Evolutionary conservation across 2,113 vertebrate species (phyloP).

Genomic region (Dasyprocta punctata): DNA sequence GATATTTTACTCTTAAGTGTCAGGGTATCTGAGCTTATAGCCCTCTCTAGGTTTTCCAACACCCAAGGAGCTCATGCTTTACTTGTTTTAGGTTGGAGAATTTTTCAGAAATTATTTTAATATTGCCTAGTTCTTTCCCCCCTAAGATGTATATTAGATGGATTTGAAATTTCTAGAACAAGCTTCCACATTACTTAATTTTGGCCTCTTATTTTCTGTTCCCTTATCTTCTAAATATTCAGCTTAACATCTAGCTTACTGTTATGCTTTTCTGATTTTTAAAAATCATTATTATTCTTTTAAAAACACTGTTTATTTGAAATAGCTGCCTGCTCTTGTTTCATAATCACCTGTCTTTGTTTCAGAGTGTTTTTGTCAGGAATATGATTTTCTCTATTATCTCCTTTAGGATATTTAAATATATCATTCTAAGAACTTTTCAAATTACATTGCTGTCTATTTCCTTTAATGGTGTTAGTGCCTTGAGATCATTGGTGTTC

Average conservation of each 20-base stretch:
- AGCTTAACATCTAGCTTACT: neutral
- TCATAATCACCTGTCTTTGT: constrained; percentile 42
- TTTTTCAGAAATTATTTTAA: constrained; percentile 26
- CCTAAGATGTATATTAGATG: neutral
- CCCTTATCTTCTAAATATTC: neutral
- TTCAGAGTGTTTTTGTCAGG: neutral
- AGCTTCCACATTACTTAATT: neutral
- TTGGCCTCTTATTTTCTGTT: neutral
- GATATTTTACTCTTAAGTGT: neutral
- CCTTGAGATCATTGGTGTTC: neutral
- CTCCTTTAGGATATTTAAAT: constrained; percentile 34
- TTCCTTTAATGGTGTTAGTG: constrained; percentile 8
- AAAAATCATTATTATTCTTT: neutral
- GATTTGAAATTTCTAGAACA: constrained; percentile 22
- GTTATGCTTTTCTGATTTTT: neutral
- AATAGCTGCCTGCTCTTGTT: constrained; percentile 46
- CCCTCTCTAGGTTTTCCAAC: neutral
- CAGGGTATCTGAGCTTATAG: neutral
- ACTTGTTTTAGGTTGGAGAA: neutral
- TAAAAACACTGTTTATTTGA: constrained; percentile 15
- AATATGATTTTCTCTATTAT: neutral
- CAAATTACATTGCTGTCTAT: neutral
- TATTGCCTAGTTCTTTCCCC: neutral
- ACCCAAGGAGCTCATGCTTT: neutral
- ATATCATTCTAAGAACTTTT: constrained; percentile 22